These are phyloP conservation scores for Teleopsis dalmanni DNA, from an alignment of 1,140 invertebrate species.

Conservation along the genomic window DNA sequence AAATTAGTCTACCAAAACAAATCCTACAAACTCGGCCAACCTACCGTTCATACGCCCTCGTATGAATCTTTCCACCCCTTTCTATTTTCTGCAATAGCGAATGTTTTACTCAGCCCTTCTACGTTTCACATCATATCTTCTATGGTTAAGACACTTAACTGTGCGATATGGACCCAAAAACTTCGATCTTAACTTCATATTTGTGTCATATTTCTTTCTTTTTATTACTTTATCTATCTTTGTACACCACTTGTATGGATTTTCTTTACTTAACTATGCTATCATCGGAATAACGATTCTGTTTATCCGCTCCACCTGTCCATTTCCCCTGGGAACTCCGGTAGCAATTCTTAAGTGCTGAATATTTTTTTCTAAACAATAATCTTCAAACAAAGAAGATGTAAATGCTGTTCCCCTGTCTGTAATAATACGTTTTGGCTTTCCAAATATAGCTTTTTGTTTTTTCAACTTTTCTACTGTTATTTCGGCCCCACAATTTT, in stretches of 20 bases:
- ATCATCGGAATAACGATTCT: slow-evolving; percentile 17
- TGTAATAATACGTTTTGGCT: slow-evolving; percentile 22
- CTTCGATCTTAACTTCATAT: no score
- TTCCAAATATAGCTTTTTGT: slow-evolving; percentile 23
- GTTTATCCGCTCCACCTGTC: slow-evolving; percentile 25
- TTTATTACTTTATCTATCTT: slow-evolving; percentile 22
- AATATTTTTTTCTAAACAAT: no score
- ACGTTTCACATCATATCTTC: no score
- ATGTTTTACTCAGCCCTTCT: no score
- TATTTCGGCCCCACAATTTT: slow-evolving; percentile 24
- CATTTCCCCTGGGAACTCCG: slow-evolving; percentile 25
- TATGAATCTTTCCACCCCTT: no score
- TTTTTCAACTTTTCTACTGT: slow-evolving; percentile 24
- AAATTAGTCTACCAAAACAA: no score
- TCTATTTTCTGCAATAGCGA: no score
- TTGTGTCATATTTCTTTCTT: no score
- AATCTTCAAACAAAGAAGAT: background rate
- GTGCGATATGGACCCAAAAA: no score
- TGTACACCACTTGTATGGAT: slow-evolving; percentile 27
- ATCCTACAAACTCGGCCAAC: no score
- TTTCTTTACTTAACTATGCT: slow-evolving; percentile 19
- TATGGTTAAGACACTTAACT: no score
- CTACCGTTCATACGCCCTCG: no score
- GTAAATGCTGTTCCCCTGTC: slow-evolving; percentile 15
- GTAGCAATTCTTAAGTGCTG: slow-evolving; percentile 20